Percentiles rank a stretch among this genome's conserved stretches.
These are phyloP conservation scores for Actinernus sp. DNA, from an alignment of 92 coral and sea anemone species.

Conservation along the genomic window DNA sequence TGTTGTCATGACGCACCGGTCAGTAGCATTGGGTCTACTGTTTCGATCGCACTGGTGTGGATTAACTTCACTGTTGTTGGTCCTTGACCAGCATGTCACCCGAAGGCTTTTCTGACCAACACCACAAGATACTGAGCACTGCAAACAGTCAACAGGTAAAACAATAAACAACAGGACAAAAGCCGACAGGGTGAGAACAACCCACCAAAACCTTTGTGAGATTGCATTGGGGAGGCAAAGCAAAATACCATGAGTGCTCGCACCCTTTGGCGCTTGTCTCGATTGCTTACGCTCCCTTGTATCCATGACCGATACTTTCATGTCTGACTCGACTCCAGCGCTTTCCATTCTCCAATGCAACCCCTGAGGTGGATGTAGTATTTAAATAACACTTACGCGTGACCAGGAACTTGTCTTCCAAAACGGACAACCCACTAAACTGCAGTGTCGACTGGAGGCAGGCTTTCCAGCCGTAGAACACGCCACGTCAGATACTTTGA, in stretches of 20 bases:
- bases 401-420: constrained; percentile 72
- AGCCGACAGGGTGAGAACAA: no score
- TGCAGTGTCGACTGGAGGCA: constrained; percentile 32
- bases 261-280: no score
- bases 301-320: no score
- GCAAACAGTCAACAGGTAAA: not conserved
- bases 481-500: constrained; percentile 15
- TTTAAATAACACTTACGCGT: constrained; percentile 38
- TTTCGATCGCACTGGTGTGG: constrained; percentile 10
- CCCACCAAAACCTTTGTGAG: no score
- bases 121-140: constrained; percentile 94
- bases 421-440: constrained; percentile 49
- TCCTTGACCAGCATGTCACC: constrained; percentile 60
- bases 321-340: no score
- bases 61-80: constrained; percentile 6
- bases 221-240: no score
- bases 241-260: no score
- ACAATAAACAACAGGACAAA: no score
- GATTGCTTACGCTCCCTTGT: no score
- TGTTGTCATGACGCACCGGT: constrained; percentile 16
- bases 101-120: constrained; percentile 58
- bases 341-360: no score
- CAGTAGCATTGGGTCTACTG: constrained; percentile 15
- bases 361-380: no score
- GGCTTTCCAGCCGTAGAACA: constrained; percentile 52